Evolutionary conservation across 2,113 vertebrate genomes (phyloP).

Genomic region (Solenodon paradoxus): DNA sequence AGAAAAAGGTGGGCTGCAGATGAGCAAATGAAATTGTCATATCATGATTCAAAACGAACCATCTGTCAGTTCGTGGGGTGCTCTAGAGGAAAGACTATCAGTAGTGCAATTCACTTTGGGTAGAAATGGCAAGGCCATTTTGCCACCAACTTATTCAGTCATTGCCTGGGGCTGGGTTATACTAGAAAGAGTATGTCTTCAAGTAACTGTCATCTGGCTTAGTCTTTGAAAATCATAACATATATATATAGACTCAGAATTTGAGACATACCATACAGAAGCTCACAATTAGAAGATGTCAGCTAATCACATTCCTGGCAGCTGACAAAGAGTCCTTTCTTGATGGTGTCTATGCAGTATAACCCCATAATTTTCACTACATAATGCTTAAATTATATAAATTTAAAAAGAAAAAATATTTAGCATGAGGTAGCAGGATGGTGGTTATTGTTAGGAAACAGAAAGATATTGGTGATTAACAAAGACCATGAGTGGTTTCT

Average conservation of each 20-base stretch:
- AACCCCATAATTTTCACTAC: background rate
- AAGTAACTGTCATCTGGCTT: background rate
- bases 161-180: background rate
- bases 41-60: too few relatives aligned
- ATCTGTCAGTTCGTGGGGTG: background rate
- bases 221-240: background rate
- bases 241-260: background rate
- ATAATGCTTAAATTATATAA: background rate
- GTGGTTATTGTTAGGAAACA: slow-evolving; percentile 23
- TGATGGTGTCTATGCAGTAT: background rate
- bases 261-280: background rate
- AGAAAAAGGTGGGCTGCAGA: background rate
- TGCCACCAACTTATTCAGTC: background rate
- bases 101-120: background rate
- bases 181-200: background rate
- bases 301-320: background rate
- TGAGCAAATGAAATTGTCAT: background rate
- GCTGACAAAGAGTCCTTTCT: background rate
- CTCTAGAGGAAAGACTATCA: background rate
- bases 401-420: slow-evolving; percentile 36
- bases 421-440: background rate
- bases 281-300: background rate
- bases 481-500: background rate
- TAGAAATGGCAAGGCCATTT: background rate
- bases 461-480: background rate